phyloP scores from a whole-genome alignment of 92 coral and sea anemone genomes.

The Parazoanthus swiftii region DNA sequence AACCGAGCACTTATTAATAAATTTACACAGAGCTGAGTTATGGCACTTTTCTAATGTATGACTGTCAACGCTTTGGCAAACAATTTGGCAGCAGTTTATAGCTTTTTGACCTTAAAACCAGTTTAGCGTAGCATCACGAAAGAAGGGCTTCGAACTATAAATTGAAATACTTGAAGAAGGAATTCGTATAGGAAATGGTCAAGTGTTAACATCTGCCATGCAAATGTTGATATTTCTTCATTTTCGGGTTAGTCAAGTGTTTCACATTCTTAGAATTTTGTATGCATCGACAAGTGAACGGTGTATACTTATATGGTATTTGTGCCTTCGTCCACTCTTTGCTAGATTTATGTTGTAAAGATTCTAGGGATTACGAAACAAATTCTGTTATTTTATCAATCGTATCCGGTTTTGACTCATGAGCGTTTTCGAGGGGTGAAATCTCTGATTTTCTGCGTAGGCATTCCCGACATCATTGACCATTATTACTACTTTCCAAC shows the following conservation, averaged over 20 bases:
- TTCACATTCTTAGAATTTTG: neutral
- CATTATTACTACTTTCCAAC: no score
- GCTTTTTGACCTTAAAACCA: no score
- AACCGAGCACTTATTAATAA: no score
- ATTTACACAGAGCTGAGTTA: no score
- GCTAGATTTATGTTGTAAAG: neutral
- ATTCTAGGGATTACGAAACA: neutral
- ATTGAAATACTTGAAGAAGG: neutral
- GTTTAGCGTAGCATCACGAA: no score
- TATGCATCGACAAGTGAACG: no score
- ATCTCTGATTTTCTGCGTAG: neutral
- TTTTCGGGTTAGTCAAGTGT: neutral
- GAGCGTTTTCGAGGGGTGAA: neutral
- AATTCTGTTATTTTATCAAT: neutral
- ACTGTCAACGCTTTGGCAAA: no score
- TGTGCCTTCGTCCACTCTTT: neutral
- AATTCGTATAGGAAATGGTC: neutral
- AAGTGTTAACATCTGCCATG: neutral
- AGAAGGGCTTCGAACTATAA: no score
- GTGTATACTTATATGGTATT: neutral
- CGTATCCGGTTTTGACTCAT: neutral
- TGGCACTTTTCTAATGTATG: no score
- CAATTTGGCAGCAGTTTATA: no score
- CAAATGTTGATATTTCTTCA: no score
- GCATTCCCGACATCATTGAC: neutral